Base-by-base conservation (phyloP, 2,888 invertebrate species). In the Itoplectis maculator region DNA sequence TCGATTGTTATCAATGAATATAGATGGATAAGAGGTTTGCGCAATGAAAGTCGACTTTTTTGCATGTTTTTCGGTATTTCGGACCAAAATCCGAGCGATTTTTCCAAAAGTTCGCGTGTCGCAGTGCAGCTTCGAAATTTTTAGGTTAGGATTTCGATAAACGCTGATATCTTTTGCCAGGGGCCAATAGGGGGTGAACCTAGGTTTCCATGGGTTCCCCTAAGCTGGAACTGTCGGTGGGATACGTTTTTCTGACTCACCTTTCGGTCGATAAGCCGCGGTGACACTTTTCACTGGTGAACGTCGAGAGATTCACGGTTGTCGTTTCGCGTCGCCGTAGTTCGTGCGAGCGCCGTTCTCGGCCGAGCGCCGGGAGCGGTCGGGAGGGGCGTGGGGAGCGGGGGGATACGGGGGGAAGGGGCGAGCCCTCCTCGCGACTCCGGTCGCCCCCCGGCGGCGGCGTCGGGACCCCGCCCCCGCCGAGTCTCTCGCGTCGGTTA, bases 311-410 rank as follows among this genome's bases (percentile, higher is more conserved):
- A 90, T 84, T 90, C 88, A 87, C 88, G 82, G 79, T 70, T 80
- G 74, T 81, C 78, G 63, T 85, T 86, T 85, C 91, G 88, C 85
- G 88, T 84, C 86, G 86, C 92, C 91, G 92, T 92, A 92, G 91
- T 90, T 88, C 87, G 79, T 68, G 59, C 76, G 83, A 80, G 80
- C 79, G 79, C 89, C 88, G 87, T 84, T 66, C 66, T 63, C 40
- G 20, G 4, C 79, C 79, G 5, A n/a, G 59, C 35, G 42, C 42
- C 83, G 82, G 87, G 87, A 84, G 80, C 9, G 79, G n/a, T n/a
- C 80, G 88, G 65, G 78, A 79, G 69, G 76, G 70, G 79, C 79
- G 15, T 61, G n/a, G 8, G 72, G 74, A 76, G 37, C 63, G 61
- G 0, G 9, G 37, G 37, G 29, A n/a, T n/a, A n/a, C n/a, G 61